Evolutionary conservation across 2,888 invertebrate species (phyloP).

Genomic region (Leptopilina drosophilae): DNA sequence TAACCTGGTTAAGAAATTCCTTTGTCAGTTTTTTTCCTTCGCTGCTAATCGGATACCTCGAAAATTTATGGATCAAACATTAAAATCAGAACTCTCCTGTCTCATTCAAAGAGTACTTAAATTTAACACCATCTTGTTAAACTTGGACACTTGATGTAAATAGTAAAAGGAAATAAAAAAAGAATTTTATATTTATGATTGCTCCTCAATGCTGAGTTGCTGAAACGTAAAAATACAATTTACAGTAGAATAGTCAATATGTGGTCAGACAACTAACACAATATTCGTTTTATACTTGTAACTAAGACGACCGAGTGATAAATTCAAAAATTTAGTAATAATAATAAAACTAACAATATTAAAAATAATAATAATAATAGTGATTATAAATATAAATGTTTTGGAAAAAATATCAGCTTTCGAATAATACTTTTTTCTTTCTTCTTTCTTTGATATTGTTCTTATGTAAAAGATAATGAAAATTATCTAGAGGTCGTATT

Average conservation of each 20-base stretch:
- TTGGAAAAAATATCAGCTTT: no score
- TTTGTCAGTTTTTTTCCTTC: slow-evolving; percentile 36
- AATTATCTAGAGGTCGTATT: no score
- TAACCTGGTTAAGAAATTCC: slow-evolving; percentile 38
- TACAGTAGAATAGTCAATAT: neutral
- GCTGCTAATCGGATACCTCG: slow-evolving; percentile 33
- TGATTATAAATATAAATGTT: no score
- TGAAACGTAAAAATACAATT: neutral
- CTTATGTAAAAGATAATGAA: no score
- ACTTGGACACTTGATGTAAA: neutral
- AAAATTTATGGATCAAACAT: slow-evolving; percentile 36
- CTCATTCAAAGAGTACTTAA: neutral
- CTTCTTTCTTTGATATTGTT: no score
- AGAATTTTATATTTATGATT: neutral
- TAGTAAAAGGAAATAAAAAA: neutral
- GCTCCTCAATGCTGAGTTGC: neutral
- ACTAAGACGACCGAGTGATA: no score
- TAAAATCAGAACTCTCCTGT: slow-evolving; percentile 18
- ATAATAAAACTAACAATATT: no score
- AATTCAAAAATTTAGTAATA: no score
- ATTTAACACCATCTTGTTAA: neutral
- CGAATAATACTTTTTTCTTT: no score
- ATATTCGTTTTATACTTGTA: no score
- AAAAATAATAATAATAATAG: no score
- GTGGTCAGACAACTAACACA: neutral